phyloP scores from a whole-genome alignment of 2,888 invertebrate genomes.

The Minunthozetes semirufus region DNA sequence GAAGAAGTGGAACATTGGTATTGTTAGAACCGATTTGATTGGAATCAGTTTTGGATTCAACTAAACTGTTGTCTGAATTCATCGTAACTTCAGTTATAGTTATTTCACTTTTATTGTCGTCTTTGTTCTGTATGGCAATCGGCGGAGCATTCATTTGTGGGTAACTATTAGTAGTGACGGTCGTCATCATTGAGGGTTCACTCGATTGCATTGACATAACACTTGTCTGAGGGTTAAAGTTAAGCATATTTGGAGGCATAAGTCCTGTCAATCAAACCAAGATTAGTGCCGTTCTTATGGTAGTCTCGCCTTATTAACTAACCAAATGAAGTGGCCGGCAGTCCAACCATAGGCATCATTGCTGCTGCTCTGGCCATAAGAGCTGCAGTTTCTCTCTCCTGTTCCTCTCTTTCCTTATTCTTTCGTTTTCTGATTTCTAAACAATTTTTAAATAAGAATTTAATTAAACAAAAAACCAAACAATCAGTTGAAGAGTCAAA shows the following conservation, averaged over 20 bases:
- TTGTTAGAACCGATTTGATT: not conserved
- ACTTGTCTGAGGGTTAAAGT: not conserved
- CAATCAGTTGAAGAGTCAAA: slow-evolving; percentile 42
- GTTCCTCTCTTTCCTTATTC: slow-evolving; percentile 5
- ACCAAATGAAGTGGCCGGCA: slow-evolving; percentile 1
- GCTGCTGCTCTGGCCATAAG: slow-evolving; percentile 18
- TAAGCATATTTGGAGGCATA: slow-evolving; percentile 4
- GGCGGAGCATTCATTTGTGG: not conserved
- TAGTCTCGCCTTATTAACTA: not conserved
- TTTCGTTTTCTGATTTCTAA: slow-evolving; percentile 31
- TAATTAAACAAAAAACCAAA: slow-evolving; percentile 3
- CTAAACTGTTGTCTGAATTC: not conserved
- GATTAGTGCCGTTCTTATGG: not conserved
- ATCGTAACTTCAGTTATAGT: not conserved
- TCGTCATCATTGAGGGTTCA: not conserved
- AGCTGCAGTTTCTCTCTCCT: slow-evolving; percentile 20
- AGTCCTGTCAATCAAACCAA: not conserved
- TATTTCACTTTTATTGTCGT: not conserved
- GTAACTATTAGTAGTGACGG: not conserved
- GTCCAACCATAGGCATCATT: slow-evolving; percentile 2
- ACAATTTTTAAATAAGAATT: not conserved
- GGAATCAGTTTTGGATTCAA: not conserved
- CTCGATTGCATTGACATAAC: not conserved
- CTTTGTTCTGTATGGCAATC: not conserved
- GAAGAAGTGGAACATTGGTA: not conserved